Evolutionary conservation across 2,113 vertebrate genomes (phyloP), one percentile per base, ranked within the genome.

Genomic region (Passer montanus): DNA sequence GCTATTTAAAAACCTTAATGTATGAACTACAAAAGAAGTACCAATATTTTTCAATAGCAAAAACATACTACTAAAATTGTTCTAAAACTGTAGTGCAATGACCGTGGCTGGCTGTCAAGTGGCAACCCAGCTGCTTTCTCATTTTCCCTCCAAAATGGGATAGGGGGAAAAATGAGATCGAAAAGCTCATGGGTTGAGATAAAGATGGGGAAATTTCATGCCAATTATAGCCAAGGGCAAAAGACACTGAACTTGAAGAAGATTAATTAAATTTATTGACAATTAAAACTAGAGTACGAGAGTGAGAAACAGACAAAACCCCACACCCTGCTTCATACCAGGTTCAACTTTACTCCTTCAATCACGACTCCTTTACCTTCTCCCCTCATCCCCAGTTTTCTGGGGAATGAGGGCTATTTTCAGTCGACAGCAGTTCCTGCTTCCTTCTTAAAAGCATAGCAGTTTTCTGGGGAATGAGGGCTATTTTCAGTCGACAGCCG

Each of bases 331-430:
- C 33, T 64, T 78, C 35, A 33, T 74, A 35, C 6, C 15, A 77
- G 26, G 33, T 13, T 49, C 35, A 73, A 18, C 5, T 76, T 64
- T 41, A 64, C 4, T 73, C 1, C 15, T 86, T 72, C 20, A 31
- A 11, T 68, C 63, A 62, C 0, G 0, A 67, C 31, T 49, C 5
- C 7, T 83, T 33, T 73, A n/a, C 21, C 4, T 87, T 33, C 44
- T 81, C 55, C 5, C 4, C 8, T 23, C 4, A 49, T 10, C 3
- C 24, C n/a, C 0, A 4, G 9, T 55, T 50, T 15, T 8, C 4
- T 20, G 4, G 4, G 6, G 3, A 68, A 20, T 50, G 10, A 13
- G 4, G 6, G 2, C 15, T 39, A 3, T 56, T 8, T 19, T 67
- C n/a, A 66, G 19, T 33, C 35, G 16, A 44, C 7, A 67, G n/a